These are phyloP conservation scores for Pasiphila rectangulata DNA, from an alignment of 2,888 invertebrate genomes.

Conservation along the genomic window DNA sequence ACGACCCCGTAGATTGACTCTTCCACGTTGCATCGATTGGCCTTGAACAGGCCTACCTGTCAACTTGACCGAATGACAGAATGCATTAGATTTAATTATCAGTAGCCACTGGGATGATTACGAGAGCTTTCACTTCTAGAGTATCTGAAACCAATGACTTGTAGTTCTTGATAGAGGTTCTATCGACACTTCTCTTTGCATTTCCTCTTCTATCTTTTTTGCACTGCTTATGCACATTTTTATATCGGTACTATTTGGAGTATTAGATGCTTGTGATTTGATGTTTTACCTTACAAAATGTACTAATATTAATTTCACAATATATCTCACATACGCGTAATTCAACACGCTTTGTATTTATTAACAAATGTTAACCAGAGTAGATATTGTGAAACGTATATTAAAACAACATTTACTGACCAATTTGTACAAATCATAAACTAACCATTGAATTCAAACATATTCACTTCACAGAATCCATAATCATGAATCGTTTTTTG, in stretches of 20 bases:
- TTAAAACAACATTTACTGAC: constrained; percentile 17
- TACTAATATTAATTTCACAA: constrained; percentile 19
- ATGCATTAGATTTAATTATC: constrained; percentile 45
- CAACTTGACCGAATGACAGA: constrained; percentile 56
- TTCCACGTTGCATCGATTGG: constrained; percentile 62
- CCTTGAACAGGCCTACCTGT: constrained; percentile 55
- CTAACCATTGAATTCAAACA: constrained; percentile 21
- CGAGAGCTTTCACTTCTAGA: constrained; percentile 33
- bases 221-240: constrained; percentile 71
- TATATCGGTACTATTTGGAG: constrained; percentile 41
- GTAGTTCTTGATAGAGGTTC: constrained; percentile 33
- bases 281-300: constrained; percentile 31
- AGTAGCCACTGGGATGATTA: constrained; percentile 31
- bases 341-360: too few species aligned
- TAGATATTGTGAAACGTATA: constrained; percentile 19
- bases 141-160: constrained; percentile 26
- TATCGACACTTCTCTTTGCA: constrained; percentile 25
- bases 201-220: constrained; percentile 44
- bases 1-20: constrained; percentile 62
- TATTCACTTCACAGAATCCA: constrained; percentile 26
- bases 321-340: constrained; percentile 1
- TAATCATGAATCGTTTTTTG: constrained; percentile 20
- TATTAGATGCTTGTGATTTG: constrained; percentile 45
- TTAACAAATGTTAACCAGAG: too few species aligned
- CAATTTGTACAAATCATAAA: constrained; percentile 19